phyloP scores from a whole-genome alignment of 2,113 vertebrate species.

The Pycnonotus jocosus region DNA sequence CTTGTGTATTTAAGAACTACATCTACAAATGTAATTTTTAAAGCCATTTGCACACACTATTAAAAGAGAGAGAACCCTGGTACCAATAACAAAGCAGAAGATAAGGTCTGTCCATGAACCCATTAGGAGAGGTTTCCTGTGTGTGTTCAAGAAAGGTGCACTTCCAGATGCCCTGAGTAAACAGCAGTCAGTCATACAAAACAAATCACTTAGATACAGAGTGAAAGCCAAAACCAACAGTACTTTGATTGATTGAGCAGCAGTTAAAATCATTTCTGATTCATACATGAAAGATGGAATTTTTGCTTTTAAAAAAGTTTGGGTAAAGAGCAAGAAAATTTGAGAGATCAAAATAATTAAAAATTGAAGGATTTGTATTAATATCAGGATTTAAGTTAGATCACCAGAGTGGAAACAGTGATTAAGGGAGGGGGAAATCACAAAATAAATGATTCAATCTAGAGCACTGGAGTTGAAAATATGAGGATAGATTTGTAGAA shows the following conservation, averaged over 20 bases:
- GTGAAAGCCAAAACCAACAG: slow-evolving; percentile 94
- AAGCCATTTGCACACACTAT: slow-evolving; percentile 71
- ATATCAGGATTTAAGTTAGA: slow-evolving; percentile 33
- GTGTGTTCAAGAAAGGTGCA: slow-evolving; percentile 52
- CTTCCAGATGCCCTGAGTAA: slow-evolving; percentile 54
- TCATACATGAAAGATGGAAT: slow-evolving; percentile 4
- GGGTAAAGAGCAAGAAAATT: slow-evolving; percentile 19
- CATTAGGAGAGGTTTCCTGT: slow-evolving; percentile 44
- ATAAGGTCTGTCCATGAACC: neutral
- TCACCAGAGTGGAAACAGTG: slow-evolving; percentile 33
- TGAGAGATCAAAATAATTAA: slow-evolving; percentile 50
- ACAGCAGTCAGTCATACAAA: slow-evolving; percentile 38
- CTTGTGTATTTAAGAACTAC: neutral
- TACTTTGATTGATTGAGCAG: slow-evolving; percentile 76
- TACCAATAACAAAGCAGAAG: slow-evolving; percentile 39
- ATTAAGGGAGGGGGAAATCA: slow-evolving; percentile 27
- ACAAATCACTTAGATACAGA: slow-evolving; percentile 70
- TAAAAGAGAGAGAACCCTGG: slow-evolving; percentile 49
- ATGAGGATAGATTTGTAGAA: slow-evolving; percentile 40
- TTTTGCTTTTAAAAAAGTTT: slow-evolving; percentile 20
- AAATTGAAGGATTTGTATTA: slow-evolving; percentile 9
- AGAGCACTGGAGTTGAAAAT: slow-evolving; percentile 25
- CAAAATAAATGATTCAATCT: slow-evolving; percentile 11
- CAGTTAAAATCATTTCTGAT: neutral
- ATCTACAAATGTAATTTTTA: neutral